Percentiles rank a stretch among this genome's conserved stretches.
Conservation (phyloP, 1,140 invertebrate genomes). For the Diabrotica undecimpunctata region DNA sequence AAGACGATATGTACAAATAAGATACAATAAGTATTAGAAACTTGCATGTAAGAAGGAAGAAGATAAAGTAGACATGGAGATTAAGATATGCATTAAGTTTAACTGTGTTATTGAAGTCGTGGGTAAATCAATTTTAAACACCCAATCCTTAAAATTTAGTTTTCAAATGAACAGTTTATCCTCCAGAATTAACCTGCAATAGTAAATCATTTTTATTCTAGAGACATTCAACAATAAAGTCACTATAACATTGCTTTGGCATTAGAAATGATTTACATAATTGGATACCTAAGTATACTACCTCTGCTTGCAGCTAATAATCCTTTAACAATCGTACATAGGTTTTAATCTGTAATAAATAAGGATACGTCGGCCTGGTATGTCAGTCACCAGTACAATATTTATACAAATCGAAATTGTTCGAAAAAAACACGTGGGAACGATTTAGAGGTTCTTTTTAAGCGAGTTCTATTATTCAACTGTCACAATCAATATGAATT, state of each 20-base stretch:
- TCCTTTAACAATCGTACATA: conserved; percentile 2
- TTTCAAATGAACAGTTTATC: no score
- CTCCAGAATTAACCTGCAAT: no score
- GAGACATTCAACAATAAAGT: neutral
- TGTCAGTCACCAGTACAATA: neutral
- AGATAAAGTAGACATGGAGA: no score
- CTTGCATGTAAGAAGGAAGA: no score
- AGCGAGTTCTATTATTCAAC: neutral
- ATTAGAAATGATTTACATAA: conserved; percentile 14
- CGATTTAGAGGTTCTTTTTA: neutral
- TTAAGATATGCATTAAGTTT: no score
- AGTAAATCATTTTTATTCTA: no score
- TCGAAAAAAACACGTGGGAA: neutral
- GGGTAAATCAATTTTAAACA: no score
- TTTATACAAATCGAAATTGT: conserved; percentile 3
- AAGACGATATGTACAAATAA: no score
- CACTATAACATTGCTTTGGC: neutral
- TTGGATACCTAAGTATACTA: neutral
- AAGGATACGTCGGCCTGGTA: neutral
- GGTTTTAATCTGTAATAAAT: conserved; percentile 1
- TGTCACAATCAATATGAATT: neutral
- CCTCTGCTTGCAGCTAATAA: conserved; percentile 2
- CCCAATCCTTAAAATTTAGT: no score
- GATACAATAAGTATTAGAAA: no score
- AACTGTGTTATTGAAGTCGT: no score